Evolutionary conservation across 2,888 invertebrate species (phyloP).

Genomic region (Stramonita haemastoma): DNA sequence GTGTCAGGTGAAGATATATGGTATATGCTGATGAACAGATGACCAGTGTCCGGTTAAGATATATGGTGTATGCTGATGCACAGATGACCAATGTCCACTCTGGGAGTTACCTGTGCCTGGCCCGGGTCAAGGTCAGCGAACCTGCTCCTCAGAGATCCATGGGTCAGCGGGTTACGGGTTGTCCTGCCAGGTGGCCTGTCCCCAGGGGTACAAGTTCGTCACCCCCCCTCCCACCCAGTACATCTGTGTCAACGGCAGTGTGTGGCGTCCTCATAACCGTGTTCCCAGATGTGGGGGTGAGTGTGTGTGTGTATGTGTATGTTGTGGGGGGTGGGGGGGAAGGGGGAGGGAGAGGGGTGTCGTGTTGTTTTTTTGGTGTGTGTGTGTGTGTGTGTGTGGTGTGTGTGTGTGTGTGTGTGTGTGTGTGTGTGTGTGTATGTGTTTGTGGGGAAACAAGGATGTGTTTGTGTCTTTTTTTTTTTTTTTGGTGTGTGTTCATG

Average conservation of each 20-base stretch:
- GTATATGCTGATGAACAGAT: no score
- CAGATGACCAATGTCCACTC: constrained; percentile 52
- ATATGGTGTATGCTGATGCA: no score
- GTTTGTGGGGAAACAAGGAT: neutral
- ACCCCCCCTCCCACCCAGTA: constrained; percentile 51
- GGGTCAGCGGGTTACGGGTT: constrained; percentile 45
- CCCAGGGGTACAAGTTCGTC: constrained; percentile 49
- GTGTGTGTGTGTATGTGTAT: constrained; percentile 24
- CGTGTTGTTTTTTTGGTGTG: no score
- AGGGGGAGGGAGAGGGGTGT: no score
- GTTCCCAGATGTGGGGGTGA: constrained; percentile 63
- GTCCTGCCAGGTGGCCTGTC: constrained; percentile 53
- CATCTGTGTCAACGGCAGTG: constrained; percentile 53
- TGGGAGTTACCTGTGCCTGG: constrained; percentile 51
- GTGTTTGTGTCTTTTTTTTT: neutral
- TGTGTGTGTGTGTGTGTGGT: neutral
- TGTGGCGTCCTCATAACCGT: constrained; percentile 56
- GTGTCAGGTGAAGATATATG: no score
- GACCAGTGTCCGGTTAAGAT: no score
- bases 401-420: neutral
- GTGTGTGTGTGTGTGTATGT: neutral
- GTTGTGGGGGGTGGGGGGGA: neutral
- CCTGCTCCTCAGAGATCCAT: constrained; percentile 43
- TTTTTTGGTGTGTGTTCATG: no score
- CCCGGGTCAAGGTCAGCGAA: constrained; percentile 42